phyloP scores from a whole-genome alignment of 2,113 vertebrate species.

The Isichthys henryi region DNA sequence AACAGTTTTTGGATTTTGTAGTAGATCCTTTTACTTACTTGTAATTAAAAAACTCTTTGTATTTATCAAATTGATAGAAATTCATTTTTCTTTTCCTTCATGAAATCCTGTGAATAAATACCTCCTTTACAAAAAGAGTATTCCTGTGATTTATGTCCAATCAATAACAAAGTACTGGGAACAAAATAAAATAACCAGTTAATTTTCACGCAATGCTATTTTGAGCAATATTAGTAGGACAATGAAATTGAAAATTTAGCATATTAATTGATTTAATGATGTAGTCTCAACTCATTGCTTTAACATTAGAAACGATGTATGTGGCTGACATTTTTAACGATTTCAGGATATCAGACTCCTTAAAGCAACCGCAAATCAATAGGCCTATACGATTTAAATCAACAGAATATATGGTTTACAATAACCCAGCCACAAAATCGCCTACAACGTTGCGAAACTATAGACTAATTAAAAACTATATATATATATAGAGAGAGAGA shows the following conservation, averaged over 20 bases:
- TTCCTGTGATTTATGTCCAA: background rate
- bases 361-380: background rate
- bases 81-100: background rate
- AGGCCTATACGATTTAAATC: background rate
- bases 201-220: background rate
- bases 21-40: constrained; percentile 3
- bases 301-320: background rate
- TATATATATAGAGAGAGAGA: too few relatives aligned
- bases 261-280: background rate
- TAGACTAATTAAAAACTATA: background rate
- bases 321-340: background rate
- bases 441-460: background rate
- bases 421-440: background rate
- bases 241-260: background rate
- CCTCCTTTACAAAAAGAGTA: background rate
- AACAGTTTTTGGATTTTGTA: constrained; percentile 16
- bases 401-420: background rate
- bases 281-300: background rate
- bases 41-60: background rate
- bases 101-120: constrained; percentile 1
- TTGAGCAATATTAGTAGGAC: background rate
- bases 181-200: background rate
- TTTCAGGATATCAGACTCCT: background rate
- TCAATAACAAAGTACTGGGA: background rate
- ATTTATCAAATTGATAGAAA: constrained; percentile 39